These are phyloP conservation scores for Lampris megalopsis DNA, from an alignment of 2,113 vertebrate species.

Conservation along the genomic window DNA sequence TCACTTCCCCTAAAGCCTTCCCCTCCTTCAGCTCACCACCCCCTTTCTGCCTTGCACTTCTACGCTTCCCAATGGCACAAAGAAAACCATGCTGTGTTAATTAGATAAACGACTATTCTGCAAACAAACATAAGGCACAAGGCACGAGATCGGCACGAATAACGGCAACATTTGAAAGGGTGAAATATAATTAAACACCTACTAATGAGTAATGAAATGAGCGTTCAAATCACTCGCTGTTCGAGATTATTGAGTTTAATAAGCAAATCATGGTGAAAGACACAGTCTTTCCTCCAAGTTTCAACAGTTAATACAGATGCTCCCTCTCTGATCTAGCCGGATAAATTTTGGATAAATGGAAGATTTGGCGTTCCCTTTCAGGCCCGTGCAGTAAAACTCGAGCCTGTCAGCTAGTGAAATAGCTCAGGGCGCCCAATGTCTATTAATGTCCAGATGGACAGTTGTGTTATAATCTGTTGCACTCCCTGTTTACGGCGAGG, in stretches of 20 bases:
- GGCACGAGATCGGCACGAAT: conserved; percentile 58
- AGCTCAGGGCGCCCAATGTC: conserved; percentile 56
- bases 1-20: not conserved
- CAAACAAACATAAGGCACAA: conserved; percentile 72
- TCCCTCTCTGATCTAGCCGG: conserved; percentile 16
- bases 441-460: conserved; percentile 78
- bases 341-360: conserved; percentile 40
- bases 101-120: conserved; percentile 76
- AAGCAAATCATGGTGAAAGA: conserved; percentile 26
- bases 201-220: conserved; percentile 38
- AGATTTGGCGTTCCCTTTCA: conserved; percentile 35
- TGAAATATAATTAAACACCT: conserved; percentile 52
- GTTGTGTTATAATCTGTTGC: conserved; percentile 62
- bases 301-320: conserved; percentile 4
- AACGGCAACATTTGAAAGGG: conserved; percentile 52
- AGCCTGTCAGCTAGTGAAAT: conserved; percentile 53
- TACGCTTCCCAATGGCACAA: conserved; percentile 49
- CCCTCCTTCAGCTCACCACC: not conserved
- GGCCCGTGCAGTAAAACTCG: conserved; percentile 43
- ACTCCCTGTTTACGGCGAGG: conserved; percentile 69
- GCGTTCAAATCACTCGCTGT: conserved; percentile 38
- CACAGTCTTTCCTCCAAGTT: conserved; percentile 35
- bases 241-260: conserved; percentile 44
- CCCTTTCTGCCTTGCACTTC: not conserved
- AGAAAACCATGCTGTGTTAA: conserved; percentile 66